Evolutionary conservation across 2,113 vertebrate genomes (phyloP).

Genomic region (Sander lucioperca): DNA sequence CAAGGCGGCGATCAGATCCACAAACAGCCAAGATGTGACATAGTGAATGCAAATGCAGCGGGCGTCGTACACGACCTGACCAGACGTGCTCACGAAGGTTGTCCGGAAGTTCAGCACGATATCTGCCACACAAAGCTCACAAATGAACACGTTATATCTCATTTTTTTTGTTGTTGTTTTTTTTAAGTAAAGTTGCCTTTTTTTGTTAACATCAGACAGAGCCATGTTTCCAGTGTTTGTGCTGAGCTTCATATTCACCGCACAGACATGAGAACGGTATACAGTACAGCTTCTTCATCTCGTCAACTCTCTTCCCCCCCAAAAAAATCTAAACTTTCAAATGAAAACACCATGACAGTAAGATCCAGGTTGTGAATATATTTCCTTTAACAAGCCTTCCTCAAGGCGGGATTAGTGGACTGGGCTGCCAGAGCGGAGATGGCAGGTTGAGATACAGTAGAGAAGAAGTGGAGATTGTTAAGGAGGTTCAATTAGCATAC

Average conservation of each 20-base stretch:
- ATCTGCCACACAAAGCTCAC: constrained; percentile 65
- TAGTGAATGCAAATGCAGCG: constrained; percentile 88
- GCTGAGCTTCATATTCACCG: neutral
- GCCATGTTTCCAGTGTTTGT: neutral
- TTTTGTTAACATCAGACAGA: neutral
- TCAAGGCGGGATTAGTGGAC: constrained; percentile 9
- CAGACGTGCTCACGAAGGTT: constrained; percentile 87
- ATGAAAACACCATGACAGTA: no score
- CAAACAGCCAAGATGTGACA: constrained; percentile 88
- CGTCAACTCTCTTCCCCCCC: neutral
- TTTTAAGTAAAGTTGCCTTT: neutral
- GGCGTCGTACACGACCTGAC: constrained; percentile 87
- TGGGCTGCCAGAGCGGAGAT: neutral
- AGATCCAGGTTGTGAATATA: neutral
- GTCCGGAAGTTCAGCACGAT: constrained; percentile 88
- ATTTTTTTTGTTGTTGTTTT: neutral
- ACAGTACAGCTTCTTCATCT: neutral
- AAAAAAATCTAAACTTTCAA: no score
- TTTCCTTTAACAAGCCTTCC: constrained; percentile 11
- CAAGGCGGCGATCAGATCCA: constrained; percentile 87
- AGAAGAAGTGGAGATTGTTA: constrained; percentile 9
- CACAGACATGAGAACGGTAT: neutral
- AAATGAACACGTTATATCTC: neutral
- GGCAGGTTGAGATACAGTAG: neutral
- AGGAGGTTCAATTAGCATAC: constrained; percentile 11